Evolutionary conservation across 2,113 vertebrate genomes (phyloP), one percentile per base, ranked within the genome.

Genomic region (Irena cyanogastra): DNA sequence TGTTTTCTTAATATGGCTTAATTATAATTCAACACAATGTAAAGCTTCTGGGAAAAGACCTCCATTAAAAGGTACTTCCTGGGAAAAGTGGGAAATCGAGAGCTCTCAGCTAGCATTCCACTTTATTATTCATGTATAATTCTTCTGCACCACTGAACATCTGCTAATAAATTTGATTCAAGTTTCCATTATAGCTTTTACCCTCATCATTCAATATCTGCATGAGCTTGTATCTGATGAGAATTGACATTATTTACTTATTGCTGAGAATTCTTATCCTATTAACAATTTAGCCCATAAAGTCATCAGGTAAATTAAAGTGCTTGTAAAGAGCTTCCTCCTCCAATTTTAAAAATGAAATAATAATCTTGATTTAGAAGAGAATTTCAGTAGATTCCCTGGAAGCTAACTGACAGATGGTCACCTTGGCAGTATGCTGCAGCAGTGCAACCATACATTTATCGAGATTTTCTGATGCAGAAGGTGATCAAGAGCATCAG

Each of bases 111-210:
- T 94, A 94, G 61, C 80, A 93, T 27, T 69, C 52, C 83, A 78
- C 49, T 97, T 95, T 93, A 95, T 95, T 97, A 97, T 97, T 97
- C 93, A 94, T 53, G 86, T 94, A 66, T 87, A 93, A 97, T 90
- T 97, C 84, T 97, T 93, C 89, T 92, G 90, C 89, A 91, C 61
- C 71, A 49, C 89, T 91, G 95, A 98, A 97, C 97, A 97, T 97
- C 97, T 97, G 97, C 80, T 97, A 97, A 97, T 96, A 97, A 97
- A 97, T 97, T 94, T 96, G 90, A 95, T 95, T 98, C 93, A 91
- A 90, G 92, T 95, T 94, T 97, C 75, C n/a, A 41, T 75, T 90
- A 95, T 95, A 96, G 86, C 81, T 96, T 97, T 96, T 93, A 93
- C 87, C 89, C 94, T 97, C 91, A 97, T 96, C 93, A 94, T 89